phyloP scores from a whole-genome alignment of 53 echinoderm and acorn worm genomes.

The Stichopus horrens region DNA sequence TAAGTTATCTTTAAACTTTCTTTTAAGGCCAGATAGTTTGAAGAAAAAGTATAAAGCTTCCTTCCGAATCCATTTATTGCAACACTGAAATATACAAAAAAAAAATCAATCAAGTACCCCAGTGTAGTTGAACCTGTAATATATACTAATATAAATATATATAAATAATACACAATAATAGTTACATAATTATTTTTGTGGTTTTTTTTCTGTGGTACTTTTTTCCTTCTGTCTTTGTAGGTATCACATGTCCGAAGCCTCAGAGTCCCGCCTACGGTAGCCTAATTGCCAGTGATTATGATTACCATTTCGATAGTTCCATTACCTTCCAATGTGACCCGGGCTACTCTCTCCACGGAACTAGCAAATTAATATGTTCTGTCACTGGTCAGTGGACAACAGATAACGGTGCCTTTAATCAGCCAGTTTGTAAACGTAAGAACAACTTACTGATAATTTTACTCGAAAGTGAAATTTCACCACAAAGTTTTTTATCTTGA shows the following conservation, averaged over 20 bases:
- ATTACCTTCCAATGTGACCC: neutral
- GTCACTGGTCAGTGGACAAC: neutral
- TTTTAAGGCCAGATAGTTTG: neutral
- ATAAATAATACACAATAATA: too few relatives aligned
- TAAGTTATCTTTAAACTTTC: neutral
- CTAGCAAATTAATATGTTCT: neutral
- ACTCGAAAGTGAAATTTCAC: too few relatives aligned
- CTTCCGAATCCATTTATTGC: too few relatives aligned
- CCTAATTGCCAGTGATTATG: neutral
- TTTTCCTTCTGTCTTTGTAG: neutral
- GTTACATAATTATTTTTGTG: too few relatives aligned
- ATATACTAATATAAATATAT: too few relatives aligned
- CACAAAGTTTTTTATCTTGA: too few relatives aligned
- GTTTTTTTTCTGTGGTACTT: too few relatives aligned
- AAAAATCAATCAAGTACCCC: too few relatives aligned
- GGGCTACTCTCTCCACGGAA: neutral
- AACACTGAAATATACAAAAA: too few relatives aligned
- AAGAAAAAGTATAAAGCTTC: neutral
- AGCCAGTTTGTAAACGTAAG: constrained; percentile 27
- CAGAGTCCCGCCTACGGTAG: neutral
- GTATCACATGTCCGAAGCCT: constrained; percentile 1
- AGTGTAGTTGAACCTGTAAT: too few relatives aligned
- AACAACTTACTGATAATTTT: too few relatives aligned
- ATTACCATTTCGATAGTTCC: neutral
- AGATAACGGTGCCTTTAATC: neutral